These are phyloP conservation scores for Hylaea fasciaria DNA, from an alignment of 2,888 invertebrate species.

Conservation along the genomic window DNA sequence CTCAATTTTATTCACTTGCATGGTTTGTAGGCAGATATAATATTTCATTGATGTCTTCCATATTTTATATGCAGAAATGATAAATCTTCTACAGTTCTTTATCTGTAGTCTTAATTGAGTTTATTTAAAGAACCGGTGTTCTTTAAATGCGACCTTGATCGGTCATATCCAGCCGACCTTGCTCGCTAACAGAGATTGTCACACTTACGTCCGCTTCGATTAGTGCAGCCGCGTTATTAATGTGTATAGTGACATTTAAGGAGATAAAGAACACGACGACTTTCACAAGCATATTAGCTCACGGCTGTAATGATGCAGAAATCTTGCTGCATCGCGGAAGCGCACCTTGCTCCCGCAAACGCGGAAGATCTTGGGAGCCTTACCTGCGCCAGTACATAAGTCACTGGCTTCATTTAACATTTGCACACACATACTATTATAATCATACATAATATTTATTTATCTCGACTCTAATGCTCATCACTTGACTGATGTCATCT, in stretches of 20 bases:
- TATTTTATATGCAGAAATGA: background rate
- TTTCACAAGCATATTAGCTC: slow-evolving; percentile 55
- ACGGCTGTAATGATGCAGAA: slow-evolving; percentile 42
- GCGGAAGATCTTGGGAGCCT: slow-evolving; percentile 54
- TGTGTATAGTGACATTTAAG: slow-evolving; percentile 57
- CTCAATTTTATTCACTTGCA: slow-evolving; percentile 19
- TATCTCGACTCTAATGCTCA: slow-evolving; percentile 16
- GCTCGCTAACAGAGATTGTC: slow-evolving; percentile 60
- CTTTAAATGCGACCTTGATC: slow-evolving; percentile 61
- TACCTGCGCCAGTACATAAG: slow-evolving; percentile 38
- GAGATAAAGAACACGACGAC: slow-evolving; percentile 48
- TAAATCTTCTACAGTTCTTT: slow-evolving; percentile 1
- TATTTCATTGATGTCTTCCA: too few species aligned
- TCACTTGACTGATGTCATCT: slow-evolving; percentile 24
- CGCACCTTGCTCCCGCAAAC: slow-evolving; percentile 46
- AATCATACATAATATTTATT: slow-evolving; percentile 36
- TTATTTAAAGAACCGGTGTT: slow-evolving; percentile 40
- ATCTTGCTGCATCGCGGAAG: slow-evolving; percentile 59
- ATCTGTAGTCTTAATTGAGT: slow-evolving; percentile 1
- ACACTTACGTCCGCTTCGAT: slow-evolving; percentile 61
- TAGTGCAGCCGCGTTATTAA: slow-evolving; percentile 45
- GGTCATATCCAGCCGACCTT: slow-evolving; percentile 68
- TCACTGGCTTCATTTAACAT: slow-evolving; percentile 41
- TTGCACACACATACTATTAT: slow-evolving; percentile 41
- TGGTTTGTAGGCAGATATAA: too few species aligned